Evolutionary conservation across 2,113 vertebrate genomes (phyloP), one percentile per base, ranked within the genome.

Genomic region (Alligator sinensis): DNA sequence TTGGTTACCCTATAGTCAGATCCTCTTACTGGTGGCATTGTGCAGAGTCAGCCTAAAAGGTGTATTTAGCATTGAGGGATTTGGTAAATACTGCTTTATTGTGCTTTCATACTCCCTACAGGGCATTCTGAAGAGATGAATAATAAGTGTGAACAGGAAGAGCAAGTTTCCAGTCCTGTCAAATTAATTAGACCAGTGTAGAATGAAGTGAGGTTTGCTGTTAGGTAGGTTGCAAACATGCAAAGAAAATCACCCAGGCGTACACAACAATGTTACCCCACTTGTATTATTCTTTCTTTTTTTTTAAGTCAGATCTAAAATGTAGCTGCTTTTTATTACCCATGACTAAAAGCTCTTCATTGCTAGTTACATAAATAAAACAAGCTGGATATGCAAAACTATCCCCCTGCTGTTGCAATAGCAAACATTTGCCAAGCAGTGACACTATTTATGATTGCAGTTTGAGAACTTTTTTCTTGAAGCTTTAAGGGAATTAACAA

Each of bases 151-250:
- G 97, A 98, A 97, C 91, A 92, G 96, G 96, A 98, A 97, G 94
- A 97, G 94, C 96, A 95, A 97, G 95, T 97, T 98, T 97, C 97
- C 96, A 96, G 92, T 93, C 82, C 96, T 97, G 97, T 97, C 98
- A 98, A 95, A 97, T 96, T 98, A 98, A 98, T 97, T 97, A 97
- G 86, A 96, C 90, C 90, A 93, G 94, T 16, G 82, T 18, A 95
- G 93, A 95, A 93, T 97, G 97, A 98, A 96, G 94, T 81, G 93
- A 97, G 75, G 64, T 83, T 97, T 97, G 97, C 94, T 57, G 2
- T 96, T 96, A 97, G 96, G 96, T 97, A 96, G 87, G 91, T 24
- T 96, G 94, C 92, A 97, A 95, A 91, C 74, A 95, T 83, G 89
- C 89, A 96, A 97, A 95, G 93, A 93, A 96, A 97, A 86, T 76